A percentile compares a stretch with the other conserved stretches of the same genome.
Evolutionary conservation across 2,113 vertebrate species (phyloP).

Genomic region (Procavia capensis): DNA sequence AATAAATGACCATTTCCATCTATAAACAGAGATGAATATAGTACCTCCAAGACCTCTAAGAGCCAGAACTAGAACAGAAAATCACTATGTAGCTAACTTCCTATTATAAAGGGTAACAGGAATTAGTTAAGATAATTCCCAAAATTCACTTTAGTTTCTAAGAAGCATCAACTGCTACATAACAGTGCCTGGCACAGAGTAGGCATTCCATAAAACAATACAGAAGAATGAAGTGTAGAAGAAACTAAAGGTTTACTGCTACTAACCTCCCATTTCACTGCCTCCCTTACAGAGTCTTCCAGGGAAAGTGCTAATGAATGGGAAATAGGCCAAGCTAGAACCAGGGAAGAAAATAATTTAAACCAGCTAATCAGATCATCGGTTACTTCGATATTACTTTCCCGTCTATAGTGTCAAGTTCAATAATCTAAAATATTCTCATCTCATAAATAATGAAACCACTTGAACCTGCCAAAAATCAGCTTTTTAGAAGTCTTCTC

Average conservation of each 20-base stretch:
- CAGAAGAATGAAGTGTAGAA: not conserved
- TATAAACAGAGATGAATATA: not conserved
- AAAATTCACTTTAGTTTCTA: conserved; percentile 25
- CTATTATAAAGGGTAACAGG: not conserved
- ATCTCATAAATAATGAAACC: not conserved
- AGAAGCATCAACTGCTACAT: conserved; percentile 9
- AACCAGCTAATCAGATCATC: not conserved
- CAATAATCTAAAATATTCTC: not conserved
- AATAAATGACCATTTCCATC: not conserved
- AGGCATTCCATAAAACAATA: not conserved
- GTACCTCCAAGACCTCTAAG: not conserved
- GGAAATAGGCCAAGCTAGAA: not conserved
- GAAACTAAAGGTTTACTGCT: not conserved
- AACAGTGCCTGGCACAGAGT: not conserved
- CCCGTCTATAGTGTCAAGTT: not conserved
- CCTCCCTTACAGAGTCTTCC: not conserved
- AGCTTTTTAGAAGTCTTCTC: not conserved
- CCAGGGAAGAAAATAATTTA: not conserved
- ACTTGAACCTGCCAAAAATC: not conserved
- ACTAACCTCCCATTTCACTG: not conserved
- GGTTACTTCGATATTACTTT: not conserved
- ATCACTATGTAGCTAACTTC: not conserved
- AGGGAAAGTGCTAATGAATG: not conserved
- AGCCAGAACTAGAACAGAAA: not conserved
- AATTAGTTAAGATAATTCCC: not conserved